Evolutionary conservation across 2,113 vertebrate species (phyloP), one percentile per base, ranked within the genome.

Genomic region (Macquaria australasica): DNA sequence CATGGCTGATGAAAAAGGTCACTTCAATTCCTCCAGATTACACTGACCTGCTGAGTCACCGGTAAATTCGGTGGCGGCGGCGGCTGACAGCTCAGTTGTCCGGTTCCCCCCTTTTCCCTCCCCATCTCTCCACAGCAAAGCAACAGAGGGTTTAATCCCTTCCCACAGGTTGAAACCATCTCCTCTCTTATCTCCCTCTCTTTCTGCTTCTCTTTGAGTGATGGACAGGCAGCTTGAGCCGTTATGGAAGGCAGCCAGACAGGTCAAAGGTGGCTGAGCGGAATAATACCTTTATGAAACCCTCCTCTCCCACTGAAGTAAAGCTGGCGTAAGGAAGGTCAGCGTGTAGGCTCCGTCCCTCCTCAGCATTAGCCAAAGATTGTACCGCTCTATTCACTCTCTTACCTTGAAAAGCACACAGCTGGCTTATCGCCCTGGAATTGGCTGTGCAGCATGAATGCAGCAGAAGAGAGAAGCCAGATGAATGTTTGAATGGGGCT

Each of bases 221-320:
- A 94, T 73, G 85, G 92, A 91, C 88, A 88, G 79, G 72, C 56
- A 60, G 85, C 88, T 81, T 87, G 86, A 92, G 89, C 72, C n/a
- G 48, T 90, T 81, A 73, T 83, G 80, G 82, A 86, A 87, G 70
- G 73, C 81, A 73, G 70, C 77, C 90, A 88, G 84, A 64, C 73
- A 77, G 93, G 90, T 90, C 89, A 93, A 90, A 94, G 95, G 92
- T 95, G 89, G 90, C 37, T 53, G 75, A 88, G 79, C 43, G 14
- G 80, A 92, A 93, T 94, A 94, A 95, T 93, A 88, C 87, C 79
- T 92, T 94, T 91, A 92, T 94, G 91, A 94, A 95, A 89, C 87
- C 73, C 75, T 90, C 82, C 81, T 88, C 82, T 73, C 23, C 60
- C 53, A 83, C 84, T 82, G 81, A 86, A 88, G 87, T 70, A 86